Evolutionary conservation across 2,113 vertebrate genomes (phyloP).

Genomic region (Anas platyrhynchos): DNA sequence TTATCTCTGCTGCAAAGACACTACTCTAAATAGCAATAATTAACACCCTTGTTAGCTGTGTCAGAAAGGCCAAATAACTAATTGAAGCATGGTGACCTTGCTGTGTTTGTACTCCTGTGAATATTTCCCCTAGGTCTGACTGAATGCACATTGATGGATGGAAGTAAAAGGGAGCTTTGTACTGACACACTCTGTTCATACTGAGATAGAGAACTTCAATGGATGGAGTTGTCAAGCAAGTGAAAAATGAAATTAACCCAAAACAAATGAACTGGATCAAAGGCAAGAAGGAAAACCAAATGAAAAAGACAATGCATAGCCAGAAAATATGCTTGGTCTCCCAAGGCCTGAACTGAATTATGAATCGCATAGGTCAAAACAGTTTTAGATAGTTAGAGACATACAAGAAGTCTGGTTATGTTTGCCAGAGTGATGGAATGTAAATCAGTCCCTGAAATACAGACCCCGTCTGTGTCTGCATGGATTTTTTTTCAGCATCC

Average conservation of each 20-base stretch:
- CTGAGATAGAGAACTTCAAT: slow-evolving; percentile 29
- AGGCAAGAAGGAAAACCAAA: slow-evolving; percentile 43
- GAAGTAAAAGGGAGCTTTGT: slow-evolving; percentile 42
- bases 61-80: slow-evolving; percentile 60
- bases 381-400: neutral
- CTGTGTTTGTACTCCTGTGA: slow-evolving; percentile 23
- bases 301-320: neutral
- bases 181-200: neutral
- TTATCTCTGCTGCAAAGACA: slow-evolving; percentile 51
- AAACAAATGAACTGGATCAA: slow-evolving; percentile 51
- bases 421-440: slow-evolving; percentile 19
- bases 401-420: neutral
- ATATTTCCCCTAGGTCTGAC: slow-evolving; percentile 31
- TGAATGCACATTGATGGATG: neutral
- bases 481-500: neutral
- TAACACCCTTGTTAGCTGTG: slow-evolving; percentile 63
- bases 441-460: slow-evolving; percentile 13
- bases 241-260: slow-evolving; percentile 52
- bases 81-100: slow-evolving; percentile 61
- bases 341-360: neutral
- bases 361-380: slow-evolving; percentile 28
- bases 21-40: slow-evolving; percentile 50
- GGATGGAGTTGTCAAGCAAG: slow-evolving; percentile 14
- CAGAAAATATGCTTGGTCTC: slow-evolving; percentile 32
- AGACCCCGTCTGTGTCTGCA: neutral